Conservation (phyloP, 2,888 invertebrate species). For the Cosmorhoe ocellata region DNA sequence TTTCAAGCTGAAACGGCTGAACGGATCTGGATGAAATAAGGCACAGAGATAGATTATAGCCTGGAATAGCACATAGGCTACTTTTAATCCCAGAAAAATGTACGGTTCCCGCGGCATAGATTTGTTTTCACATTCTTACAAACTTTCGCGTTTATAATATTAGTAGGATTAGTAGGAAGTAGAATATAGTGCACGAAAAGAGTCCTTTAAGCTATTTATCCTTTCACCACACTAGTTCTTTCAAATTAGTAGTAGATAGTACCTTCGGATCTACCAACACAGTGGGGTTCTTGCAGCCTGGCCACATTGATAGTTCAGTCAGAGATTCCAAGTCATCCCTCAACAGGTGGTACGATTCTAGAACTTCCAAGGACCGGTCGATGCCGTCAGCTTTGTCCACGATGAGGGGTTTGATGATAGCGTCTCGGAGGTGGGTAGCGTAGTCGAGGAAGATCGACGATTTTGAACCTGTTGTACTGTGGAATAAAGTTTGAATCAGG, state of each 20-base stretch:
- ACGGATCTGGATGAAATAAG: no score
- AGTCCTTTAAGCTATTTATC: no score
- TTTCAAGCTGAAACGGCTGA: no score
- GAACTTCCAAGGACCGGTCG: conserved; percentile 85
- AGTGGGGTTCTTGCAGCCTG: conserved; percentile 89
- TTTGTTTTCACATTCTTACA: no score
- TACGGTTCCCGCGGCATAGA: no score
- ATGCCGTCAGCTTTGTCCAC: conserved; percentile 88
- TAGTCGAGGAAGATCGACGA: conserved; percentile 94
- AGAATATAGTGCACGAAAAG: no score
- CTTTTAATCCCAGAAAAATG: no score
- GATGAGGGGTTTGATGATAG: conserved; percentile 90
- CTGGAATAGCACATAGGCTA: no score
- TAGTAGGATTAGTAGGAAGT: no score
- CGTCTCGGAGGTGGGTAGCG: conserved; percentile 88
- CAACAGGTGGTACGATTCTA: conserved; percentile 92
- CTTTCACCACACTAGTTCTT: no score
- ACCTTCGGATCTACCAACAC: conserved; percentile 89
- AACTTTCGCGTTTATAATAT: no score
- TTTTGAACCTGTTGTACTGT: conserved; percentile 90
- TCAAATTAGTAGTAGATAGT: conserved; percentile 1
- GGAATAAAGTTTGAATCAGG: conserved; percentile 34
- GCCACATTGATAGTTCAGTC: conserved; percentile 93
- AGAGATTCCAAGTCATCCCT: conserved; percentile 96
- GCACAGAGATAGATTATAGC: no score